Evolutionary conservation across 1,140 invertebrate genomes (phyloP), one percentile per base, ranked within the genome.

Genomic region (Epicauta chinensis): DNA sequence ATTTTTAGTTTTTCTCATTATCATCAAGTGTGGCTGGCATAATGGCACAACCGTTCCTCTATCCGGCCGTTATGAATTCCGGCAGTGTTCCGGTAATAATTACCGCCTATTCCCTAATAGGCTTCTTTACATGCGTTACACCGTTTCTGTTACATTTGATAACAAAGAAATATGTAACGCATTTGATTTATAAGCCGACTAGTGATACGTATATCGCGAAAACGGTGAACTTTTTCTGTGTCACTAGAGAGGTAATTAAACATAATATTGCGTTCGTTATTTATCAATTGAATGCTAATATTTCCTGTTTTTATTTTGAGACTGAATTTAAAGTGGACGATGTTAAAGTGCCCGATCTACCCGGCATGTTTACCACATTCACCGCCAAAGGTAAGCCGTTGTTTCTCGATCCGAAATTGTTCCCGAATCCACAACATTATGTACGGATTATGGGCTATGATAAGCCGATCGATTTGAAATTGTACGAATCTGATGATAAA

Each of bases 371-470:
- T 58, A 88, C 89, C 9, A 82, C 84, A 12, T 81, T 93, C 64
- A 40, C 74, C 37, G 82, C 82, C 0, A 86, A 85, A 61, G 77
- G 79, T 9, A 77, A 69, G 9, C 80, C 90, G 1, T 60, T 93
- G 0, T 92, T 95, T 64, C 72, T 95, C 10, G 87, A 91, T 67
- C 74, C 81, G 0, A 68, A 73, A 1, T 65, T 75, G 11, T 94
- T 95, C 60, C 67, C 74, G 5, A 76, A 88, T 56, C 73, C 80
- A 0, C 64, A 78, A 47, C 84, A 93, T 68, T 95, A 89, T 73
- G 81, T 78, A 30, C 82, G 81, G 61, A 81, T 97, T 36, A 91
- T 96, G 85, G 90, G 89, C 2, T 94, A 85, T 68, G 90, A 97
- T 64, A 89, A 93, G 69, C 91, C 91, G 5, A 73, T 93, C 31